phyloP scores from a whole-genome alignment of 2,113 vertebrate species.

The Nyctibius bracteatus region DNA sequence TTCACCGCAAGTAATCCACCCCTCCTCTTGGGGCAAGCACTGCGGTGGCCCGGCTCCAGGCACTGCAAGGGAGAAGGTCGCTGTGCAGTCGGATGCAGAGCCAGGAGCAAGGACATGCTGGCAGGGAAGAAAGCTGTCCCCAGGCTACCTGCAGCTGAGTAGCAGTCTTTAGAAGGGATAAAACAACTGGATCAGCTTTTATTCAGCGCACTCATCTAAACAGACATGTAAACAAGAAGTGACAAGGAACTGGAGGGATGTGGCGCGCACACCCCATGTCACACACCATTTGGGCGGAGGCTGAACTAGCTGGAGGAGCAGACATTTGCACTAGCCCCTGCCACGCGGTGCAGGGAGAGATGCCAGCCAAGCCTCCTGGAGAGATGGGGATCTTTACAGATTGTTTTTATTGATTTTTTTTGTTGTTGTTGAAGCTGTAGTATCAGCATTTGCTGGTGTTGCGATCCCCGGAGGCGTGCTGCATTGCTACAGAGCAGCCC shows the following conservation, averaged over 20 bases:
- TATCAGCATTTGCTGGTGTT: constrained; percentile 73
- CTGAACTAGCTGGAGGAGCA: neutral
- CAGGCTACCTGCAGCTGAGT: constrained; percentile 30
- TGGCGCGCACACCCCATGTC: neutral
- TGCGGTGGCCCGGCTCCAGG: rapidly evolving
- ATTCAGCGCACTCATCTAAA: constrained; percentile 68
- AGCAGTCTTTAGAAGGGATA: constrained; percentile 38
- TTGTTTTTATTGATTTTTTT: constrained; percentile 4
- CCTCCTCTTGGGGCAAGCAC: neutral
- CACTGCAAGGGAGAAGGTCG: neutral
- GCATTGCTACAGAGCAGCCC: constrained; percentile 65
- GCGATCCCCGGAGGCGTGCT: constrained; percentile 56
- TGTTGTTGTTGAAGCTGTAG: neutral
- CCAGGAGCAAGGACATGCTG: constrained; percentile 1
- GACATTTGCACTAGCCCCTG: neutral
- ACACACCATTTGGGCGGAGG: neutral
- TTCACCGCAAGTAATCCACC: neutral
- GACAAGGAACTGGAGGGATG: constrained; percentile 55
- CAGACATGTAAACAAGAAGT: constrained; percentile 70
- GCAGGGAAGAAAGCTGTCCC: neutral
- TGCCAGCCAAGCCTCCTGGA: constrained; percentile 20
- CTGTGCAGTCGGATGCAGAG: neutral
- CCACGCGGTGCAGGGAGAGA: constrained; percentile 20
- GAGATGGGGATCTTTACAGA: neutral
- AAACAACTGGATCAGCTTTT: constrained; percentile 65